phyloP scores from a whole-genome alignment of 2,797 vertebrate genomes.

The Muscicapa comitata region DNA sequence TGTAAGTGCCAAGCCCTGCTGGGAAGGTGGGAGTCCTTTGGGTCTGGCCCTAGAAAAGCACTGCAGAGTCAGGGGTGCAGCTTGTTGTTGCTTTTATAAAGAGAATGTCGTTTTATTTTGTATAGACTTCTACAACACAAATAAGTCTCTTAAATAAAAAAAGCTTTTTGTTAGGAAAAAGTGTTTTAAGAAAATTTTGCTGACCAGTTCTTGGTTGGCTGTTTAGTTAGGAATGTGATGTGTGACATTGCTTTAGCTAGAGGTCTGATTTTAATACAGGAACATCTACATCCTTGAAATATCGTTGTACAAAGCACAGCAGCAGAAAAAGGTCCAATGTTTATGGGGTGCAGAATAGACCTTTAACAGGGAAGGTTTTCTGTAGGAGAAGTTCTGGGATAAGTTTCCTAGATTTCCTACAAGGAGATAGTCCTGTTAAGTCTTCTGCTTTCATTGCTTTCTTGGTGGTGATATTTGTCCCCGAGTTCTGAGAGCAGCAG shows the following conservation, averaged over 20 bases:
- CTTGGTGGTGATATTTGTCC: not conserved
- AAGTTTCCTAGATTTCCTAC: not conserved
- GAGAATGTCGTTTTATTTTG: not conserved
- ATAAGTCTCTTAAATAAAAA: not conserved
- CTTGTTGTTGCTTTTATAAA: not conserved
- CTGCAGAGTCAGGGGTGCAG: not conserved
- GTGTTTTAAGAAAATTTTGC: not conserved
- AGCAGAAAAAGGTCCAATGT: not conserved
- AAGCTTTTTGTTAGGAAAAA: not conserved
- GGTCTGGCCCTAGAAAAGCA: not conserved
- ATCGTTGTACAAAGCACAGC: not conserved
- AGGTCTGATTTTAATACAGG: not conserved
- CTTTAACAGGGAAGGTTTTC: not conserved
- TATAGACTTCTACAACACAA: not conserved
- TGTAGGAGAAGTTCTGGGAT: not conserved
- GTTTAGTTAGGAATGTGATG: not conserved
- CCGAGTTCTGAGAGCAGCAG: not conserved
- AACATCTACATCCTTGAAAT: not conserved
- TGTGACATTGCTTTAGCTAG: not conserved
- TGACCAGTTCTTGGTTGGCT: not conserved
- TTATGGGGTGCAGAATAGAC: not conserved
- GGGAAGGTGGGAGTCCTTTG: not conserved
- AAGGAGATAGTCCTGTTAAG: not conserved
- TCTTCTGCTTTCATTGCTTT: not conserved
- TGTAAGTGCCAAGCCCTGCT: slow-evolving; percentile 69